Evolutionary conservation across 2,888 invertebrate genomes (phyloP).

Genomic region (Eupithecia pulchellata): DNA sequence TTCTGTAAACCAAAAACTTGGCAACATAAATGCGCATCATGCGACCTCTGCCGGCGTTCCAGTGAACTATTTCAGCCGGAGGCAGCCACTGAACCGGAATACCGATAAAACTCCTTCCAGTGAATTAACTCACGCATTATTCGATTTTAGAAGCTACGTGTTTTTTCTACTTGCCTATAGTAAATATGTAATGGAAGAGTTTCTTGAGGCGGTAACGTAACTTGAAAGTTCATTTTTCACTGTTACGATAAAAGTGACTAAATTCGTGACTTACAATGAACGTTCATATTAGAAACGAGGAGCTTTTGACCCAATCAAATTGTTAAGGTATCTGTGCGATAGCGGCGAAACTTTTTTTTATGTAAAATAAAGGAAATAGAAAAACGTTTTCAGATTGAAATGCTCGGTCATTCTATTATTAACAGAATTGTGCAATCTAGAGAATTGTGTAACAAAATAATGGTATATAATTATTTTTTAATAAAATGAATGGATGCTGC

Average conservation of each 20-base stretch:
- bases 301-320: background rate
- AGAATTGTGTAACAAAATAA: too few relatives aligned
- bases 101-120: constrained; percentile 18
- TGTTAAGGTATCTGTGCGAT: background rate
- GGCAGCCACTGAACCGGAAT: constrained; percentile 32
- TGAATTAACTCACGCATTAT: constrained; percentile 1
- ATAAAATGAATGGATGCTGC: background rate
- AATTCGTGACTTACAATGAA: background rate
- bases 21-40: background rate
- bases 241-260: background rate
- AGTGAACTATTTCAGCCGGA: constrained; percentile 18
- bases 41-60: constrained; percentile 16
- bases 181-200: background rate
- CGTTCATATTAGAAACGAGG: background rate
- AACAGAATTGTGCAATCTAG: too few relatives aligned
- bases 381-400: too few relatives aligned
- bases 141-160: background rate
- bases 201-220: background rate
- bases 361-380: background rate
- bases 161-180: background rate
- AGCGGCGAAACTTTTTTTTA: background rate
- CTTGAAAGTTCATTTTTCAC: background rate
- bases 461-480: too few relatives aligned
- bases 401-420: too few relatives aligned
- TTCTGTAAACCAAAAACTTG: background rate